Evolutionary conservation across 1,140 invertebrate species (phyloP).

Genomic region (Sitophilus oryzae): DNA sequence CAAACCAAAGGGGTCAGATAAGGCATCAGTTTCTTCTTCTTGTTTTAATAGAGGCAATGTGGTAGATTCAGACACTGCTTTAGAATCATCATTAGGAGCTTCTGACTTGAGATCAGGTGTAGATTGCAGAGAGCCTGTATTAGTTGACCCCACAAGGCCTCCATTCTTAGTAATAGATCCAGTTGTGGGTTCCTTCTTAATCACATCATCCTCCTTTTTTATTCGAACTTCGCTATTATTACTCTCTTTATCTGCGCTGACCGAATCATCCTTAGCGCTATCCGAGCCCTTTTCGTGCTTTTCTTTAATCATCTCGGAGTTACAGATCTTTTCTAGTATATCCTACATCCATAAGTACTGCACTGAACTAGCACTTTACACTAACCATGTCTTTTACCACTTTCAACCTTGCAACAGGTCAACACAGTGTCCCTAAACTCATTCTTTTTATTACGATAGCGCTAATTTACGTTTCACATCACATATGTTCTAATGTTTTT

Average conservation of each 20-base stretch:
- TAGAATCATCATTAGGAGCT: conserved; percentile 30
- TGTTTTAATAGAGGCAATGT: conserved; percentile 33
- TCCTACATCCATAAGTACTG: conserved; percentile 39
- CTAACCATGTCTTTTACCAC: conserved; percentile 31
- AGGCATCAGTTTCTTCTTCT: conserved; percentile 29
- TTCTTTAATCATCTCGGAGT: conserved; percentile 44
- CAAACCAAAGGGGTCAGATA: conserved; percentile 25
- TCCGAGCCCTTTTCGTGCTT: conserved; percentile 44
- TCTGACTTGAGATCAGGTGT: conserved; percentile 37
- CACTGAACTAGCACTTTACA: conserved; percentile 37
- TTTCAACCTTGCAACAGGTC: conserved; percentile 18
- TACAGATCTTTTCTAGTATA: conserved; percentile 29
- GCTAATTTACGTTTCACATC: conserved; percentile 41
- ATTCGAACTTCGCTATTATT: conserved; percentile 38
- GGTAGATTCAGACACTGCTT: conserved; percentile 24
- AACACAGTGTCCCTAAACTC: conserved; percentile 23
- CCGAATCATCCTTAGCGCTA: conserved; percentile 42
- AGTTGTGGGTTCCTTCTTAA: conserved; percentile 36
- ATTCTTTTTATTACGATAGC: conserved; percentile 32
- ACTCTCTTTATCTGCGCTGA: conserved; percentile 41
- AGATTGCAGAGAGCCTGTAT: conserved; percentile 42
- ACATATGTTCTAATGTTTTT: conserved; percentile 46
- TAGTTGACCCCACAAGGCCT: conserved; percentile 42
- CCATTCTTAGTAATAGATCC: conserved; percentile 42
- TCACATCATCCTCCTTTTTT: conserved; percentile 41